phyloP scores from a whole-genome alignment of 2,113 vertebrate genomes.

The Larimichthys crocea region DNA sequence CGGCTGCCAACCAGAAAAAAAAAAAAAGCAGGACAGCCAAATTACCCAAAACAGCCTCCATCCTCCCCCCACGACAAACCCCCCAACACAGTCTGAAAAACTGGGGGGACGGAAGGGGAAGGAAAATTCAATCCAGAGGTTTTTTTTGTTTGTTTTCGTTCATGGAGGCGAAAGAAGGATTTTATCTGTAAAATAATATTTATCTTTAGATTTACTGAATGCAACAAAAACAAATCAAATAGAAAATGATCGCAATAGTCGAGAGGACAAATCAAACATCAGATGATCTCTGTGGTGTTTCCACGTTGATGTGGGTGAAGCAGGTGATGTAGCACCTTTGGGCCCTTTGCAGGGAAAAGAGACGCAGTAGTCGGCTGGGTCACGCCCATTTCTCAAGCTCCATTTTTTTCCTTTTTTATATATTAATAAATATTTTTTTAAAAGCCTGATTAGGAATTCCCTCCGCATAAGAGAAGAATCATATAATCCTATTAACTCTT shows the following conservation, averaged over 20 bases:
- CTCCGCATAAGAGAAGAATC: constrained; percentile 54
- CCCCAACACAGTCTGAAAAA: background rate
- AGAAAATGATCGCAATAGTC: too few species aligned
- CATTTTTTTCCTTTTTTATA: too few species aligned
- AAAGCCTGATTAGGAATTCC: constrained; percentile 68
- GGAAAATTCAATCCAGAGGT: background rate
- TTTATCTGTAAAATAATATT: too few species aligned
- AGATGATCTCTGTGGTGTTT: too few species aligned
- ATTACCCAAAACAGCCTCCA: constrained; percentile 57
- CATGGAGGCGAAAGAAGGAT: too few species aligned
- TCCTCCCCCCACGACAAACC: constrained; percentile 13
- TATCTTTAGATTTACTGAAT: too few species aligned
- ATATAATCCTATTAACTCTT: constrained; percentile 71
- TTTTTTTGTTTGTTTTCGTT: too few species aligned
- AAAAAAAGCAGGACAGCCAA: constrained; percentile 53
- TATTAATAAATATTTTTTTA: background rate
- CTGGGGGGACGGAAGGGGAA: background rate
- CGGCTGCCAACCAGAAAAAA: constrained; percentile 64
- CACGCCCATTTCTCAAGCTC: constrained; percentile 65
- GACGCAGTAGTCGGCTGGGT: constrained; percentile 59
- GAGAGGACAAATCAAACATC: too few species aligned
- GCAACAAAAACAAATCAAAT: too few species aligned
- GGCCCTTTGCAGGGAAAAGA: constrained; percentile 51
- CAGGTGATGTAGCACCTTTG: constrained; percentile 47
- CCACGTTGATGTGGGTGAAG: background rate